Conservation (phyloP, 2,888 invertebrate genomes). For the Euclidia mi region DNA sequence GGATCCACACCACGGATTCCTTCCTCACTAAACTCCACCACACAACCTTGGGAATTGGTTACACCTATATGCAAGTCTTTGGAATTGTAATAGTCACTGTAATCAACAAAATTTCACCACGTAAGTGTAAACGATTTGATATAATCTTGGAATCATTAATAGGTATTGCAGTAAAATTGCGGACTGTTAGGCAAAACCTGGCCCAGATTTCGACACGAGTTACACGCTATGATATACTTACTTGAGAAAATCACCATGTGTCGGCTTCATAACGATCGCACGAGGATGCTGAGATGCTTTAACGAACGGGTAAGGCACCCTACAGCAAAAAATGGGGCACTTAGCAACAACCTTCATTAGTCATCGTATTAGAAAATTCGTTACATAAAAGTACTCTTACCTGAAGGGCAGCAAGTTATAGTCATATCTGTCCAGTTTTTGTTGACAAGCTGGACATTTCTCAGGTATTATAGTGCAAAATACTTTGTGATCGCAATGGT, state of each 20-base stretch:
- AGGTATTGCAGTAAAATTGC: slow-evolving; percentile 11
- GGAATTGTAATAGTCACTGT: slow-evolving; percentile 94
- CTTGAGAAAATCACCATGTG: slow-evolving; percentile 96
- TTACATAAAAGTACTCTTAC: slow-evolving; percentile 72
- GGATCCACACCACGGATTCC: slow-evolving; percentile 91
- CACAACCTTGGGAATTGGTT: slow-evolving; percentile 94
- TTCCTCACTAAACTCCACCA: slow-evolving; percentile 95
- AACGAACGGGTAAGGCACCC: slow-evolving; percentile 96
- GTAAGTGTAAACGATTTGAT: slow-evolving; percentile 27
- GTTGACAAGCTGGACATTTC: slow-evolving; percentile 94
- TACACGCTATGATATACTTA: slow-evolving; percentile 77
- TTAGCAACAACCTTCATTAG: slow-evolving; percentile 72
- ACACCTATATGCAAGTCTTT: slow-evolving; percentile 97
- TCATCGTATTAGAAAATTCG: slow-evolving; percentile 22
- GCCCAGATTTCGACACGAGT: neutral
- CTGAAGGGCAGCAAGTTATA: slow-evolving; percentile 94
- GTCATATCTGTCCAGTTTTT: slow-evolving; percentile 88
- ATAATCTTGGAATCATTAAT: slow-evolving; percentile 37
- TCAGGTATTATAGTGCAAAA: slow-evolving; percentile 95
- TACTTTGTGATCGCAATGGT: slow-evolving; percentile 95
- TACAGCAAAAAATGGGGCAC: slow-evolving; percentile 80
- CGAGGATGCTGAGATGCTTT: slow-evolving; percentile 95
- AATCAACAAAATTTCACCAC: slow-evolving; percentile 58
- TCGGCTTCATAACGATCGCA: slow-evolving; percentile 96
- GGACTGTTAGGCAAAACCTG: neutral